phyloP scores from a whole-genome alignment of 2,113 vertebrate genomes.

The Colaptes auratus region DNA sequence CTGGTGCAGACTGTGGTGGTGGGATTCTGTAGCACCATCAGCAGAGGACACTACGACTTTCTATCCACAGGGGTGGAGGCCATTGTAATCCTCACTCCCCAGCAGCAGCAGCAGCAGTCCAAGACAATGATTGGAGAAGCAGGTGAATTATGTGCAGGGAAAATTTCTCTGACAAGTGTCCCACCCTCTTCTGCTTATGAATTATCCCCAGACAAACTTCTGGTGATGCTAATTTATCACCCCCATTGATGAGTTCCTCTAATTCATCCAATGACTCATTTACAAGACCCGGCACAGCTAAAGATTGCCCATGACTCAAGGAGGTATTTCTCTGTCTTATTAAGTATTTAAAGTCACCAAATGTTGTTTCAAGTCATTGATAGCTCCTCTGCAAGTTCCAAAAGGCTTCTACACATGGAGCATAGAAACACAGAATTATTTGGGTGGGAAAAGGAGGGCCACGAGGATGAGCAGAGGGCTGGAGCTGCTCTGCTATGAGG shows the following conservation, averaged over 20 bases:
- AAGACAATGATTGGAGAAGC: fast-evolving
- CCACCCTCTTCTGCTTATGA: not conserved
- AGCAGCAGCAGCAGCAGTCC: not conserved
- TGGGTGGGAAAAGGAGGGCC: too few species aligned
- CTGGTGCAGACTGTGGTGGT: not conserved
- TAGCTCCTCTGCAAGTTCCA: not conserved
- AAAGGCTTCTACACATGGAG: not conserved
- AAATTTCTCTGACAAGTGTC: not conserved
- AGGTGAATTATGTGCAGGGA: not conserved
- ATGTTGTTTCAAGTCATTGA: not conserved
- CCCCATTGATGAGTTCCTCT: not conserved
- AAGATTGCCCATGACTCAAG: not conserved
- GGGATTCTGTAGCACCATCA: fast-evolving
- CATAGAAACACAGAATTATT: too few species aligned
- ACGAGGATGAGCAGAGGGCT: too few species aligned
- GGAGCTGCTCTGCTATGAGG: too few species aligned
- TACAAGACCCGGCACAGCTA: not conserved
- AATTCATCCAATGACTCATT: not conserved
- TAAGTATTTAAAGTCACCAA: not conserved
- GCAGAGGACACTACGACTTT: not conserved
- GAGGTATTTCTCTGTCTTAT: not conserved
- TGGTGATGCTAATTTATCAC: constrained; percentile 17
- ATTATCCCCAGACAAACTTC: constrained; percentile 17
- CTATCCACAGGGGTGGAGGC: fast-evolving
- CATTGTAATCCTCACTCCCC: fast-evolving